These are phyloP conservation scores for Smithornis capensis DNA, from an alignment of 2,113 vertebrate genomes.

Conservation along the genomic window DNA sequence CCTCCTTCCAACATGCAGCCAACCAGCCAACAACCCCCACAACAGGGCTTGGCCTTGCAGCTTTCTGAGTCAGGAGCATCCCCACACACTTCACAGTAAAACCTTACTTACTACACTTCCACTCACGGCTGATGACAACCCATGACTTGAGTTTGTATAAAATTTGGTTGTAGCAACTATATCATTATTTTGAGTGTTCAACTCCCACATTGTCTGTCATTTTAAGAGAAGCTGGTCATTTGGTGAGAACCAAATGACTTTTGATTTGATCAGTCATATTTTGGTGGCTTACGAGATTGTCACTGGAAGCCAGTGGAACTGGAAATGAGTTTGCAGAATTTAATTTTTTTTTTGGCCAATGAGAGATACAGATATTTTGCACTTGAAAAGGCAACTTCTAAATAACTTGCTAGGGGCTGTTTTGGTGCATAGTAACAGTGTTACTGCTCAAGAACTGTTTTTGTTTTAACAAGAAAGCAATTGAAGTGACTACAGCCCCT, in stretches of 20 bases:
- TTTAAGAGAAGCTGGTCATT: not conserved
- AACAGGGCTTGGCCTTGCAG: not conserved
- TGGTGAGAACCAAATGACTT: not conserved
- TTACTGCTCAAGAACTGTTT: not conserved
- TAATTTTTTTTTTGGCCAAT: not conserved
- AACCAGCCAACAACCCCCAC: not conserved
- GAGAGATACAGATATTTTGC: not conserved
- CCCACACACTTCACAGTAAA: not conserved
- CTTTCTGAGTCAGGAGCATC: not conserved
- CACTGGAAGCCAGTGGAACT: not conserved
- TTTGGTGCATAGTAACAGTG: not conserved
- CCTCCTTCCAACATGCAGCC: not conserved
- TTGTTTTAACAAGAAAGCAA: not conserved
- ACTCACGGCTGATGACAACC: not conserved
- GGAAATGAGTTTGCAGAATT: not conserved
- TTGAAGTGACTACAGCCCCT: not conserved
- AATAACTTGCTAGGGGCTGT: not conserved
- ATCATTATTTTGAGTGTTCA: not conserved
- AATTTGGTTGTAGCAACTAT: not conserved
- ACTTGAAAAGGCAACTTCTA: not conserved
- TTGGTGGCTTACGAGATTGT: not conserved
- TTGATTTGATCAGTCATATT: not conserved
- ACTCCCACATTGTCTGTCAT: not conserved
- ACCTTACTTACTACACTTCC: not conserved
- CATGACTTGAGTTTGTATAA: not conserved